Conservation (phyloP, 2,797 vertebrate species). For the Paguma larvata region DNA sequence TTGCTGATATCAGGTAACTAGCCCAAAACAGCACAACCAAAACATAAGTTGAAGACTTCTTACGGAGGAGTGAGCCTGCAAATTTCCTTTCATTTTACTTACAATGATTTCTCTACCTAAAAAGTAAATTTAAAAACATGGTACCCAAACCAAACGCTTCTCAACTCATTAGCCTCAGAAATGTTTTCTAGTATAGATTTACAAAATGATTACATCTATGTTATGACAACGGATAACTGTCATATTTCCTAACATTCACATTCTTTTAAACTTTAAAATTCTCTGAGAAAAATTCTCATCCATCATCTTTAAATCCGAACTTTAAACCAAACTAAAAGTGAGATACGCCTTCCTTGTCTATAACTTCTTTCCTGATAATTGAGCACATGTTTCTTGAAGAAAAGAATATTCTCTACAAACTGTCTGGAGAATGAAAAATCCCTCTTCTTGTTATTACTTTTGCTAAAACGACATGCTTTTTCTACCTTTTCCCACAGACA, state of each 20-base stretch:
- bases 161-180: background rate
- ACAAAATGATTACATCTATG: background rate
- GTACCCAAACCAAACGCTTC: background rate
- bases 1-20: background rate
- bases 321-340: background rate
- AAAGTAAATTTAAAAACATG: background rate
- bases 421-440: background rate
- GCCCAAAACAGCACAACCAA: background rate
- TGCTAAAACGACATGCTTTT: background rate
- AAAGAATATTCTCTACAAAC: background rate
- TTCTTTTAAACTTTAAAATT: constrained; percentile 13
- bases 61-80: background rate
- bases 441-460: background rate
- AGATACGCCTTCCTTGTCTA: background rate
- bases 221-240: background rate
- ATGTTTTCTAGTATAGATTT: background rate
- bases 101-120: background rate
- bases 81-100: background rate
- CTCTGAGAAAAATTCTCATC: background rate
- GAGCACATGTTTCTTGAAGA: background rate
- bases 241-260: background rate
- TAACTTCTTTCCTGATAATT: background rate
- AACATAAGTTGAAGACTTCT: background rate
- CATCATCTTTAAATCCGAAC: constrained; percentile 2
- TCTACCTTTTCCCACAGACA: background rate